Percentiles rank a stretch among this genome's conserved stretches.
phyloP scores from a whole-genome alignment of 2,888 invertebrate genomes.

The Argynnis bischoffii region DNA sequence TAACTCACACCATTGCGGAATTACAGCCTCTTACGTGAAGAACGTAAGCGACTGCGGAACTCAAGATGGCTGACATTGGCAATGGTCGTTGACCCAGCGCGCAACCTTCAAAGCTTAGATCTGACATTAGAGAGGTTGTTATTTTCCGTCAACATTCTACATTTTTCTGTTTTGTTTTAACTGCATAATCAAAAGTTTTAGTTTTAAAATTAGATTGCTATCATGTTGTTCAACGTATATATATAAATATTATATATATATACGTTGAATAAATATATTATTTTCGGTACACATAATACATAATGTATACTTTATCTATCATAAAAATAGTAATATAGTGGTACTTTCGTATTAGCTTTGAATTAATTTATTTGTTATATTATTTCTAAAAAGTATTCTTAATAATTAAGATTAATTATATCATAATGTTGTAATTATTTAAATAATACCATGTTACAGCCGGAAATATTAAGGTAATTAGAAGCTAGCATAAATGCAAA shows the following conservation, averaged over 20 bases:
- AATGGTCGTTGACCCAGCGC: constrained; percentile 77
- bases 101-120: constrained; percentile 80
- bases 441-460: constrained; percentile 4
- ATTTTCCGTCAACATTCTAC: constrained; percentile 66
- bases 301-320: too few relatives aligned
- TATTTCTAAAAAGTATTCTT: too few relatives aligned
- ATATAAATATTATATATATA: too few relatives aligned
- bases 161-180: constrained; percentile 45
- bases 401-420: constrained; percentile 1
- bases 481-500: constrained; percentile 13
- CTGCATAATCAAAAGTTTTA: constrained; percentile 19
- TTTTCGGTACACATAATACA: too few relatives aligned
- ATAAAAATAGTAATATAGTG: too few relatives aligned
- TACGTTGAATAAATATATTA: too few relatives aligned
- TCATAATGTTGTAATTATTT: constrained; percentile 1
- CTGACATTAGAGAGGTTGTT: constrained; percentile 79
- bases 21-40: constrained; percentile 82
- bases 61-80: constrained; percentile 83
- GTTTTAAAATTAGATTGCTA: constrained; percentile 13
- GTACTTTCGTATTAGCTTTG: too few relatives aligned
- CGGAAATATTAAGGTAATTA: constrained; percentile 5
- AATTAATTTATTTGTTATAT: too few relatives aligned
- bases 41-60: constrained; percentile 81
- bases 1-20: constrained; percentile 72
- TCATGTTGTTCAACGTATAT: too few relatives aligned